These are phyloP conservation scores for Matsumurasca onukii DNA, from an alignment of 1,140 invertebrate species.

Conservation along the genomic window DNA sequence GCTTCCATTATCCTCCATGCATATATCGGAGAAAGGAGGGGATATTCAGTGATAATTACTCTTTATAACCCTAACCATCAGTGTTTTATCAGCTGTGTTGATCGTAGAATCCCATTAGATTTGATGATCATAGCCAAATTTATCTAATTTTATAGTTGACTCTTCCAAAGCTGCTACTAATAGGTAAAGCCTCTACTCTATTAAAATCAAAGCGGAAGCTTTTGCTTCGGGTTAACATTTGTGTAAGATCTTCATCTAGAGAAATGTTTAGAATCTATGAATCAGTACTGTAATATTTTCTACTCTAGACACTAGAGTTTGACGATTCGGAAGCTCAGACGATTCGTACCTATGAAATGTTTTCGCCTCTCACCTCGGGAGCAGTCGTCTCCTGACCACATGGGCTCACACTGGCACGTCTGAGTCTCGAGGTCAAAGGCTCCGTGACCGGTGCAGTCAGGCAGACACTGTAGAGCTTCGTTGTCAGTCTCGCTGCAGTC, in stretches of 20 bases:
- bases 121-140: too few species aligned
- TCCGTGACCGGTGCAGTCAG: slow-evolving; percentile 92
- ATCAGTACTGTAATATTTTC: too few species aligned
- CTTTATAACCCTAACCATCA: neutral
- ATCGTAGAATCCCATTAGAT: too few species aligned
- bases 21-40: slow-evolving; percentile 8
- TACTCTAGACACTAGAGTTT: too few species aligned
- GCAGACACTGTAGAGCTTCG: slow-evolving; percentile 89
- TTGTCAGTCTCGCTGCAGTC: slow-evolving; percentile 93
- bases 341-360: slow-evolving; percentile 39
- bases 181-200: too few species aligned
- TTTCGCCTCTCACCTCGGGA: slow-evolving; percentile 68
- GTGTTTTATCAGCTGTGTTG: too few species aligned
- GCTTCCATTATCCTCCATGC: slow-evolving; percentile 17
- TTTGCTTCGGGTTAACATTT: too few species aligned
- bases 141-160: too few species aligned
- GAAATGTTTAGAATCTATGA: too few species aligned
- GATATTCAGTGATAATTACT: slow-evolving; percentile 7
- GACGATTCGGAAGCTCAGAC: neutral
- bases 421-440: slow-evolving; percentile 92
- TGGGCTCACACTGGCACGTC: slow-evolving; percentile 84
- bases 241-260: too few species aligned
- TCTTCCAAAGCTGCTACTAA: too few species aligned
- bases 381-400: slow-evolving; percentile 94
- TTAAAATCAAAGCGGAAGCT: too few species aligned